Evolutionary conservation across 2,888 invertebrate species (phyloP).

Genomic region (Drosophila maculinotata): DNA sequence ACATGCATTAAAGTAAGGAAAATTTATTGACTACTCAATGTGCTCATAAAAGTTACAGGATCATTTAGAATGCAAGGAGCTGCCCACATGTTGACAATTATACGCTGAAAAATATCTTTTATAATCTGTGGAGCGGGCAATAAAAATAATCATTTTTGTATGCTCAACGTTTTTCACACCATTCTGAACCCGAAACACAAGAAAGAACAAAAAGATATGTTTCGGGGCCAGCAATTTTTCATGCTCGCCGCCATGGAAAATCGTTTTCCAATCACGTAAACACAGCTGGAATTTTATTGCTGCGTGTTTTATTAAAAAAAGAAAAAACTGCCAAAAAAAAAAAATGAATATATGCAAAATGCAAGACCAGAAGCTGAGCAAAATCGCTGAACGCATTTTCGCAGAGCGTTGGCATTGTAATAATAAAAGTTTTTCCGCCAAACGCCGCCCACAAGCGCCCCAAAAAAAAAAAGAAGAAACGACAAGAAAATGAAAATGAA

Average conservation of each 20-base stretch:
- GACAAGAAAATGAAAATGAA: conserved; percentile 57
- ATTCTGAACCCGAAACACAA: conserved; percentile 16
- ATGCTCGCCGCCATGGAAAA: conserved; percentile 72
- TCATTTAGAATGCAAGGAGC: conserved; percentile 59
- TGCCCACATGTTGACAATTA: conserved; percentile 55
- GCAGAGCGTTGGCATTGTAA: conserved; percentile 58
- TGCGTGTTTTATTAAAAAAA: conserved; percentile 68
- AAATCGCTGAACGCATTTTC: conserved; percentile 75
- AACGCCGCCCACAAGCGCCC: conserved; percentile 29
- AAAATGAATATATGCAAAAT: conserved; percentile 47
- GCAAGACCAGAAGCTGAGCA: conserved; percentile 52
- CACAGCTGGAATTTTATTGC: conserved; percentile 81
- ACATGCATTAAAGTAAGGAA: conserved; percentile 75
- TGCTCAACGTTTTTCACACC: conserved; percentile 53
- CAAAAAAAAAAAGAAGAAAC: conserved; percentile 12
- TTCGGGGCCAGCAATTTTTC: conserved; percentile 58
- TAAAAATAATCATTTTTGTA: conserved; percentile 62
- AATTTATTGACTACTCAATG: conserved; percentile 68
- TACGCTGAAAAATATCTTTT: conserved; percentile 48
- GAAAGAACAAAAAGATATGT: conserved; percentile 31
- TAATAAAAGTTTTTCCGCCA: conserved; percentile 68
- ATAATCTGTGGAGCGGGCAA: conserved; percentile 56
- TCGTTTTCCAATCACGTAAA: conserved; percentile 80
- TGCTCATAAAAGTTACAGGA: conserved; percentile 60
- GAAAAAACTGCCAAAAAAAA: conserved; percentile 19